A percentile compares a stretch with the other conserved stretches of the same genome.
phyloP scores from a whole-genome alignment of 1,140 invertebrate genomes.

The Drosophila parvula region DNA sequence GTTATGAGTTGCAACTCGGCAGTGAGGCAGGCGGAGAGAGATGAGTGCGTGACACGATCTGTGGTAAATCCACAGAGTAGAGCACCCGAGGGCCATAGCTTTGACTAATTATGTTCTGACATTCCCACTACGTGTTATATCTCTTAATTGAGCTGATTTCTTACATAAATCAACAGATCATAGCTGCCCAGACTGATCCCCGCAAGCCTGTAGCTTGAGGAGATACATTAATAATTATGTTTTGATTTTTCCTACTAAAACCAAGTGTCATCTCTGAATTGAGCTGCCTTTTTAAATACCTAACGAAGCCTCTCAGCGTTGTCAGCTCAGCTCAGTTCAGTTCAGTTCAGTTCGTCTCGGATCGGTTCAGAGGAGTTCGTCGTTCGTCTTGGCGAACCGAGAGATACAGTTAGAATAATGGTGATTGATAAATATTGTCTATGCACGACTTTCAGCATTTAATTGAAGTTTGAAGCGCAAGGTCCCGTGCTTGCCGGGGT shows the following conservation, averaged over 20 bases:
- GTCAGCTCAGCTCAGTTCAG: constrained; percentile 4
- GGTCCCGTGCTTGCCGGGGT: constrained; percentile 29
- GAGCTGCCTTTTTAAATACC: constrained; percentile 43
- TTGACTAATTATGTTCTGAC: not conserved
- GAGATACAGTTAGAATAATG: constrained; percentile 78
- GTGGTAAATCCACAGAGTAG: not conserved
- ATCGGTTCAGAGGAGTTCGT: constrained; percentile 15
- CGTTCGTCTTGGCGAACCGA: constrained; percentile 23
- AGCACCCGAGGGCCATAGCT: not conserved
- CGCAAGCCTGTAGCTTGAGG: too few relatives aligned
- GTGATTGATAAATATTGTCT: constrained; percentile 82
- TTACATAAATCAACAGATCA: not conserved
- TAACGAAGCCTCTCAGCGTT: constrained; percentile 25
- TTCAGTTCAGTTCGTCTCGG: not conserved
- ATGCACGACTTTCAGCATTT: constrained; percentile 73
- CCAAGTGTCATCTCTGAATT: constrained; percentile 21
- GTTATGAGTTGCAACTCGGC: constrained; percentile 58
- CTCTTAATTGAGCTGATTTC: too few relatives aligned
- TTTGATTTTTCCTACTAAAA: not conserved
- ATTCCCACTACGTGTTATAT: too few relatives aligned
- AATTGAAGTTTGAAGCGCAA: constrained; percentile 78
- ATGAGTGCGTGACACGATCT: constrained; percentile 30
- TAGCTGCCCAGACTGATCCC: too few relatives aligned
- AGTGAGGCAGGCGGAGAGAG: constrained; percentile 19
- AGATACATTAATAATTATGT: too few relatives aligned